Conservation (phyloP, 2,113 vertebrate species). For the Psephotus haematonotus region DNA sequence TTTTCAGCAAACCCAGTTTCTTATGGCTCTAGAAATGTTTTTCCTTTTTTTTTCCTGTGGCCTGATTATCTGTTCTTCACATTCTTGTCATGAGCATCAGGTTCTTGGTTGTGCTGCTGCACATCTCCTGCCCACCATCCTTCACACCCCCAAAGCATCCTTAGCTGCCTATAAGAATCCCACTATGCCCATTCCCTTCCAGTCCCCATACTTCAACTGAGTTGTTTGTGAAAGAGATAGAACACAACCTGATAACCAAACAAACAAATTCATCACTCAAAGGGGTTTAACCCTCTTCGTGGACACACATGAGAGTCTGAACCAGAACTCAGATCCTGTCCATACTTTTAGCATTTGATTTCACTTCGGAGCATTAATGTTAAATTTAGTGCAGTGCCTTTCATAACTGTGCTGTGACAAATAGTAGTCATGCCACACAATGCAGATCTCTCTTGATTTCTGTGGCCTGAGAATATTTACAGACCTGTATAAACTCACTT, state of each 20-base stretch:
- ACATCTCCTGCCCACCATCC: not conserved
- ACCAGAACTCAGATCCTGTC: not conserved
- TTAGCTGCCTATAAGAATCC: not conserved
- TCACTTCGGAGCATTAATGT: not conserved
- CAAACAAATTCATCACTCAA: not conserved
- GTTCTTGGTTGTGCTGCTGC: not conserved
- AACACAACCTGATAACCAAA: not conserved
- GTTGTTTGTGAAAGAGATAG: not conserved
- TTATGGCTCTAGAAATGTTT: not conserved
- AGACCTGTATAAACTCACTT: not conserved
- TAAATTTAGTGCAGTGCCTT: not conserved
- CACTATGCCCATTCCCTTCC: not conserved
- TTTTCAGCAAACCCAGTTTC: not conserved
- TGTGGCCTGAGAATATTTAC: not conserved
- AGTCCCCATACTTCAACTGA: not conserved
- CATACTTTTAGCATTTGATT: not conserved
- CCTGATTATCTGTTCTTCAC: not conserved
- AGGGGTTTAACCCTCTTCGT: not conserved
- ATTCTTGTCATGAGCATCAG: not conserved
- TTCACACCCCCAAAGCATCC: not conserved
- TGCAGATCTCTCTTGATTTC: not conserved
- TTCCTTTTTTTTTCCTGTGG: not conserved
- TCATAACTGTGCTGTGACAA: not conserved
- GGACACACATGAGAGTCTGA: accelerated
- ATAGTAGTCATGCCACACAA: not conserved